Evolutionary conservation across 2,888 invertebrate species (phyloP).

Genomic region (Nysson spinosus): DNA sequence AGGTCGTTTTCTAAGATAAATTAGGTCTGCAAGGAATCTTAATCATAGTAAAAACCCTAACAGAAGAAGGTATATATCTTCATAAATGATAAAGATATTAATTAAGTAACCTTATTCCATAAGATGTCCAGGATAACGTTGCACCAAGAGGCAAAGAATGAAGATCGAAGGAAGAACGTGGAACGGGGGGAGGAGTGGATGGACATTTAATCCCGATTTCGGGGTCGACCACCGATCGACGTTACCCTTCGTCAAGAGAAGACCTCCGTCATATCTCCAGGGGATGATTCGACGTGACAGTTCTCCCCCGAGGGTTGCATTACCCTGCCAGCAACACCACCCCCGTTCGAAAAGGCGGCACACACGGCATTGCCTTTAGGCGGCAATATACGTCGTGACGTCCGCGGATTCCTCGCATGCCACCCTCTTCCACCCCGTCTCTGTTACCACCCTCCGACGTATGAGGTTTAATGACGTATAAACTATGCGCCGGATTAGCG

Average conservation of each 20-base stretch:
- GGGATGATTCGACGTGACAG: constrained; percentile 76
- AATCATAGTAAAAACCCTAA: too few relatives aligned
- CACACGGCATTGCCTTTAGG: constrained; percentile 52
- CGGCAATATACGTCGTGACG: constrained; percentile 74
- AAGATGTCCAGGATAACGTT: too few relatives aligned
- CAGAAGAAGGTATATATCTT: too few relatives aligned
- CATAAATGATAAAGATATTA: too few relatives aligned
- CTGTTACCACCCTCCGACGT: constrained; percentile 39
- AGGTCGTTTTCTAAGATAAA: too few relatives aligned
- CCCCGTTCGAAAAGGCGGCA: constrained; percentile 45
- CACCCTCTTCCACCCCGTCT: constrained; percentile 50
- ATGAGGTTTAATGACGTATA: constrained; percentile 77
- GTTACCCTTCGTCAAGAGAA: constrained; percentile 45
- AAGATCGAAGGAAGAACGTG: background rate
- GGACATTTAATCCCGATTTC: constrained; percentile 76
- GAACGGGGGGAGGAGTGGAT: constrained; percentile 29
- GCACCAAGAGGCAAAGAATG: background rate
- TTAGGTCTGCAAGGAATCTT: too few relatives aligned
- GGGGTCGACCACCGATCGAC: constrained; percentile 61
- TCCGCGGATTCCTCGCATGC: constrained; percentile 75
- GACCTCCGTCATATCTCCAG: constrained; percentile 71
- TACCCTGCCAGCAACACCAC: constrained; percentile 45
- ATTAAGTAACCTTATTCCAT: too few relatives aligned
- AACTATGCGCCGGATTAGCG: constrained; percentile 77
- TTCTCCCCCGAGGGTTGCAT: constrained; percentile 65